These are phyloP conservation scores for Apis florea DNA, from an alignment of 1,140 invertebrate genomes.

Conservation along the genomic window DNA sequence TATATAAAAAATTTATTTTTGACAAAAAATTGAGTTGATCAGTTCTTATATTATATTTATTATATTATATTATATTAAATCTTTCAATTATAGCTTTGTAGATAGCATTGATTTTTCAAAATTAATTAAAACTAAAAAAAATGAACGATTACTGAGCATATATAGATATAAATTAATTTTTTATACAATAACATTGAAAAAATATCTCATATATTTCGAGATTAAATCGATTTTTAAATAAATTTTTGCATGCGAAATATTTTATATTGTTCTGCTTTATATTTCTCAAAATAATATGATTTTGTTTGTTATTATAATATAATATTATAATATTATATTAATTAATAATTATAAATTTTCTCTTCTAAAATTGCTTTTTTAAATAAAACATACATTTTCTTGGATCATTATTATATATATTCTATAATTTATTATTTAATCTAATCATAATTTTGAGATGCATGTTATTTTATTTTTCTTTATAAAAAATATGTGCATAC, in stretches of 20 bases:
- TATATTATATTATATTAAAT: too few relatives aligned
- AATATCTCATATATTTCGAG: too few relatives aligned
- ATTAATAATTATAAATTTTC: not conserved
- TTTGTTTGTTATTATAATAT: not conserved
- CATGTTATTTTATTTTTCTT: not conserved
- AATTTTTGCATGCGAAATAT: not conserved
- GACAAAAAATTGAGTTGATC: too few relatives aligned
- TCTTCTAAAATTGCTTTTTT: not conserved
- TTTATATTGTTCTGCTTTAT: not conserved
- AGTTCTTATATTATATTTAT: too few relatives aligned
- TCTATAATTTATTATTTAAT: not conserved
- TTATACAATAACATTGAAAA: too few relatives aligned
- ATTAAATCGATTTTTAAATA: not conserved
- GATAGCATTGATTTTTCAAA: too few relatives aligned
- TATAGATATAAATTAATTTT: too few relatives aligned
- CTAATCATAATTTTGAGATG: not conserved
- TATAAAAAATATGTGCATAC: not conserved
- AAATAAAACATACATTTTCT: not conserved
- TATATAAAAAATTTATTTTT: too few relatives aligned
- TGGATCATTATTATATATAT: not conserved
- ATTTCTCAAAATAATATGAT: not conserved
- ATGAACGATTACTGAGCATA: too few relatives aligned
- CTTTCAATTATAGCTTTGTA: too few relatives aligned
- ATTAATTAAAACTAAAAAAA: too few relatives aligned
- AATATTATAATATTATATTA: too few relatives aligned